These are phyloP conservation scores for Chunga burmeisteri DNA, from an alignment of 2,113 vertebrate genomes.

Conservation along the genomic window DNA sequence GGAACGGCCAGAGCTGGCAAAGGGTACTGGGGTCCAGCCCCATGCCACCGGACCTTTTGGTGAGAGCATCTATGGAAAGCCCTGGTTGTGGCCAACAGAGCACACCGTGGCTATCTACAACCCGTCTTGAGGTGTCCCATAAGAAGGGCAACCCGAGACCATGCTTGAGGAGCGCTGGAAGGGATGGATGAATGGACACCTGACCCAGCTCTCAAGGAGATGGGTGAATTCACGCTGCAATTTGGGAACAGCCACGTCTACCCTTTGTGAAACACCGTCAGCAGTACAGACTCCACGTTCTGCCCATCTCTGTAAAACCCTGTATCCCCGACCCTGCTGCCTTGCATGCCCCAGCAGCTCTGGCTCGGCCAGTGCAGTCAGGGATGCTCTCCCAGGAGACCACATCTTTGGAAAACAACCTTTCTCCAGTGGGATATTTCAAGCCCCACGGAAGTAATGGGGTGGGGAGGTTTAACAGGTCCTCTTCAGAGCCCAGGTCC, in stretches of 20 bases:
- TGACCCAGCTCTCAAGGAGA: not conserved
- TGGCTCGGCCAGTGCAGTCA: fast-evolving
- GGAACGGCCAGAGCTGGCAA: fast-evolving
- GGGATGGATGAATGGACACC: not conserved
- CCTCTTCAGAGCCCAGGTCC: not conserved
- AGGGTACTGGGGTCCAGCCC: not conserved
- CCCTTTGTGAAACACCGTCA: fast-evolving
- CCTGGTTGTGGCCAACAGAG: not conserved
- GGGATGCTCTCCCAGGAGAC: not conserved
- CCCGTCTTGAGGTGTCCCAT: not conserved
- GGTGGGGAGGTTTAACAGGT: not conserved
- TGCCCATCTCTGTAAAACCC: not conserved
- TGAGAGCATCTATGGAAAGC: not conserved
- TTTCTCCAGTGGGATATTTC: not conserved
- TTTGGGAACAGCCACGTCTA: not conserved
- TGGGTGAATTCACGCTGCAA: fast-evolving
- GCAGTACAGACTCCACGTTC: fast-evolving
- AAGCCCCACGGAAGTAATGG: not conserved
- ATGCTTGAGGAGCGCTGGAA: not conserved
- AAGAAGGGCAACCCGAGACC: fast-evolving
- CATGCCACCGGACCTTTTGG: not conserved
- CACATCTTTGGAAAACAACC: not conserved
- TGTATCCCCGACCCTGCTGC: fast-evolving
- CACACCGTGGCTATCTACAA: not conserved
- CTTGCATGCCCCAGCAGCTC: not conserved